Evolutionary conservation across 53 echinoderm and acorn worm species (phyloP), one percentile per base, ranked within the genome.

Genomic region (Mesocentrotus franciscanus): DNA sequence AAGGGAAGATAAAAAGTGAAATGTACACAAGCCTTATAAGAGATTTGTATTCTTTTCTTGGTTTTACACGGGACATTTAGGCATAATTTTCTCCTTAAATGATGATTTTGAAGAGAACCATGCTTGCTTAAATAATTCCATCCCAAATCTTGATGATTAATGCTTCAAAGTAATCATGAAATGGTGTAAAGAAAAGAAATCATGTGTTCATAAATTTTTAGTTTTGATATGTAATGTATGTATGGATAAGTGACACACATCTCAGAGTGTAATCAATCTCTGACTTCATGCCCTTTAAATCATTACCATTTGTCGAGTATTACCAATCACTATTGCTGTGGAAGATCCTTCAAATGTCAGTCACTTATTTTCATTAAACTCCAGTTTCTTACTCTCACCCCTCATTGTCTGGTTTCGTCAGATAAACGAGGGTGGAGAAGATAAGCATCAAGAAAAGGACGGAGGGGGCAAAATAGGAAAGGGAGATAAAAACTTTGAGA

Each of bases 201-300:
- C n/a, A n/a, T 64, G 64, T 64, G 49, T 49, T 49, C 6, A 49
- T 49, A 2, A 49, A 49, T 64, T 33, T 30, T 76, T 3, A 75
- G 29, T 75, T 12, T 75, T 75, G 6, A 33, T 27, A 33, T 76
- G 76, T 76, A 30, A 10, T 76, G 30, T 76, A 33, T 76, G 76
- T 72, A 72, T 72, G 26, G 72, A 72, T 27, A 27, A 27, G 22
- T 81, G 81, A 81, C 81, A 81, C 81, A 42, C 42, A 81, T 81
- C 22, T 81, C 81, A 39, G 36, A 0, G 30, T 81, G 81, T 39
- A 33, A 42, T 20, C 33, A 81, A 20, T 42, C 42, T 39, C 81
- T 81, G 11, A 16, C 16, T 84, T 27, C 27, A 87, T 87, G 87
- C 87, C 87, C 87, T 87, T 87, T 87, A 58, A 87, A 87, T 85